phyloP scores from a whole-genome alignment of 2,797 vertebrate genomes.

The Serranus cabrilla region DNA sequence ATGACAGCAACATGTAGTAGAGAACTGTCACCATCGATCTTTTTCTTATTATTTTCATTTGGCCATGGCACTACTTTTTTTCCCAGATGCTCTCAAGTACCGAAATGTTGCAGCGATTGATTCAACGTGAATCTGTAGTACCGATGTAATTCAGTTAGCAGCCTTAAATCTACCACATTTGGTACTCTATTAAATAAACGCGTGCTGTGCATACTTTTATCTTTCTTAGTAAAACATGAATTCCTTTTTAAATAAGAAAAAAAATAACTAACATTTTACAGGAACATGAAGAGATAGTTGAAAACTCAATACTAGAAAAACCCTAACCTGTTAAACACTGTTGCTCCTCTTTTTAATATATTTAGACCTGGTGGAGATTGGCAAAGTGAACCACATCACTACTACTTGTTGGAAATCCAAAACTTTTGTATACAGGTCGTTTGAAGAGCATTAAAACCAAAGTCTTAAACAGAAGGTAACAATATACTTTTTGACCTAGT shows the following conservation, averaged over 20 bases:
- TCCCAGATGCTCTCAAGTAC: too few species aligned
- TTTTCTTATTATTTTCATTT: too few species aligned
- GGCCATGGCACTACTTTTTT: too few species aligned
- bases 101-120: too few species aligned
- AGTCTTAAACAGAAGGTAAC: not conserved
- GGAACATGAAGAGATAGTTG: not conserved
- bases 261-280: not conserved
- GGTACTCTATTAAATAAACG: slow-evolving; percentile 9
- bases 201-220: not conserved
- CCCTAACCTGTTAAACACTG: not conserved
- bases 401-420: not conserved
- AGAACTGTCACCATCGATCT: too few species aligned
- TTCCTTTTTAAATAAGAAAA: too few species aligned
- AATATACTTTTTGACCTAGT: not conserved
- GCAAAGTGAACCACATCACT: not conserved
- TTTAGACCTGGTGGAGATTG: not conserved
- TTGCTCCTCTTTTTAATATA: not conserved
- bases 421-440: not conserved
- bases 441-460: not conserved
- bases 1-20: too few species aligned
- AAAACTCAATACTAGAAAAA: not conserved
- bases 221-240: too few species aligned
- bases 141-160: too few species aligned
- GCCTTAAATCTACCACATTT: too few species aligned
- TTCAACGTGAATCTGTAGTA: too few species aligned